These are phyloP conservation scores for Loxodonta africana DNA, from an alignment of 2,113 vertebrate species.

Conservation along the genomic window DNA sequence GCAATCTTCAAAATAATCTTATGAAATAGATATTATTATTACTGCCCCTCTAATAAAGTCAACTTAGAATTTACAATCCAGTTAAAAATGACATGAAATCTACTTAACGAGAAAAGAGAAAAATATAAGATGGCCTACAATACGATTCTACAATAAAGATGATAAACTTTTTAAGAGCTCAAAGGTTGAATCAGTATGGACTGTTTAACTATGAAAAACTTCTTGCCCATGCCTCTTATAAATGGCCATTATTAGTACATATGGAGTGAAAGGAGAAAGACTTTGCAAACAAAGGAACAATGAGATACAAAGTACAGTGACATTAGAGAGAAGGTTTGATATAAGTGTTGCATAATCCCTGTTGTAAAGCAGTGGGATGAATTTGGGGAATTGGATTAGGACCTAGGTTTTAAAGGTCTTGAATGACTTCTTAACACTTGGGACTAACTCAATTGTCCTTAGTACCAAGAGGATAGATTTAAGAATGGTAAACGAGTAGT, in stretches of 20 bases:
- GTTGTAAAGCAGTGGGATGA: neutral
- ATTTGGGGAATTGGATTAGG: neutral
- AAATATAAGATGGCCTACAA: neutral
- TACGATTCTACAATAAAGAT: neutral
- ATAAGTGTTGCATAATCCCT: neutral
- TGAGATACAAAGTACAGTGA: neutral
- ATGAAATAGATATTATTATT: neutral
- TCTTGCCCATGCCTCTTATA: neutral
- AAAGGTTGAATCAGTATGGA: neutral
- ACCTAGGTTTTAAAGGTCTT: neutral
- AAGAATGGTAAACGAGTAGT: neutral
- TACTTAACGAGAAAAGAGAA: neutral
- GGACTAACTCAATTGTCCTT: neutral
- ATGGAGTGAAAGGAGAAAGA: neutral
- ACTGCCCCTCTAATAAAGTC: neutral
- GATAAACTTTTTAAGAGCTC: neutral
- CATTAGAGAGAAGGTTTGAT: neutral
- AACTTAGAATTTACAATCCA: neutral
- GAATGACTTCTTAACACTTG: neutral
- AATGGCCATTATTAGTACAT: neutral
- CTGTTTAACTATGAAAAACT: neutral
- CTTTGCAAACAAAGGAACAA: neutral
- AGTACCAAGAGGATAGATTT: neutral
- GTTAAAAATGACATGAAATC: neutral
- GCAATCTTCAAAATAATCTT: neutral